Evolutionary conservation across 2,888 invertebrate species (phyloP).

Genomic region (Agrotis ipsilon): DNA sequence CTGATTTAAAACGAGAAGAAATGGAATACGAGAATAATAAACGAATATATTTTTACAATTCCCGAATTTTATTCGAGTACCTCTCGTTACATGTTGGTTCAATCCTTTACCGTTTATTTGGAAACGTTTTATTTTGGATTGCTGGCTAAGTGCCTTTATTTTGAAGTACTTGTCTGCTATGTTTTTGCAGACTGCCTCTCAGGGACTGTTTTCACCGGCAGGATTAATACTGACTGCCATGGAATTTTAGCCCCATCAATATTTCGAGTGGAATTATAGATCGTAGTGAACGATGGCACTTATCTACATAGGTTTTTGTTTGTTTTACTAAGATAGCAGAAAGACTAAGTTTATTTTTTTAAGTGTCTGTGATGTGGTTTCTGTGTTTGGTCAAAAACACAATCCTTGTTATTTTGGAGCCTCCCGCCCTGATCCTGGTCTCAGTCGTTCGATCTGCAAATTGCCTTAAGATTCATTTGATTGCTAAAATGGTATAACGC

Average conservation of each 20-base stretch:
- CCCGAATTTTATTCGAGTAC: not conserved
- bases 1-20: too few relatives aligned
- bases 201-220: not conserved
- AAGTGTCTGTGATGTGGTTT: too few relatives aligned
- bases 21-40: not conserved
- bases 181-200: not conserved
- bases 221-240: not conserved
- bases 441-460: too few relatives aligned
- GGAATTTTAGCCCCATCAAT: not conserved
- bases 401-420: too few relatives aligned
- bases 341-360: too few relatives aligned
- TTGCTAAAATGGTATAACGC: too few relatives aligned
- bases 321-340: too few relatives aligned
- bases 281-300: not conserved
- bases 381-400: too few relatives aligned
- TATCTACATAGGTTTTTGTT: not conserved
- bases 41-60: not conserved
- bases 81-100: conserved; percentile 14
- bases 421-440: too few relatives aligned
- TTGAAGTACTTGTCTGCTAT: conserved; percentile 1
- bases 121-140: conserved; percentile 16
- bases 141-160: not conserved
- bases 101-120: conserved; percentile 7
- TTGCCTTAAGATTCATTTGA: too few relatives aligned
- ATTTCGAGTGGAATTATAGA: not conserved